A percentile compares a stretch with the other conserved stretches of the same genome.
Evolutionary conservation across 2,113 vertebrate genomes (phyloP).

Genomic region (cat (Felis catus)): DNA sequence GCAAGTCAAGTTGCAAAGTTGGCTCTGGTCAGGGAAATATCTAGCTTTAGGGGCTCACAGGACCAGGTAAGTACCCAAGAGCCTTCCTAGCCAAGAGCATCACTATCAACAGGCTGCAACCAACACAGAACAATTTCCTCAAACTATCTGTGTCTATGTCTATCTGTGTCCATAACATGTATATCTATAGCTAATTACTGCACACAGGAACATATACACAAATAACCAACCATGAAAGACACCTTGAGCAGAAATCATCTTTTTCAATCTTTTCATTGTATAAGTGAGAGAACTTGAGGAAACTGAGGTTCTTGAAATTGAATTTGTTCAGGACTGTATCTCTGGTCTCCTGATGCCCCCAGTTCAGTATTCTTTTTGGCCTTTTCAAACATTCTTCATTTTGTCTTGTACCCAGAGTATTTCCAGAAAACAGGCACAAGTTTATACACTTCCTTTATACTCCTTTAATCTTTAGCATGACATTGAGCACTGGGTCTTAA

Average conservation of each 20-base stretch:
- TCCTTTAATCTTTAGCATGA: neutral
- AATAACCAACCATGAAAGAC: neutral
- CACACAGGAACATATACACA: neutral
- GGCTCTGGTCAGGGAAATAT: neutral
- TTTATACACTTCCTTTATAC: neutral
- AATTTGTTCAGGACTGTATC: neutral
- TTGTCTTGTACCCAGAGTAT: neutral
- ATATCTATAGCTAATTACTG: neutral
- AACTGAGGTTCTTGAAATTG: neutral
- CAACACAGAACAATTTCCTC: neutral
- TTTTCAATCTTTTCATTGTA: neutral
- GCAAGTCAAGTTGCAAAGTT: neutral
- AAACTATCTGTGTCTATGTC: neutral
- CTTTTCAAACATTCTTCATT: neutral
- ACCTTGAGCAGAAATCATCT: neutral
- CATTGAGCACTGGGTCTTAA: neutral
- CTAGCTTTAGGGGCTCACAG: neutral
- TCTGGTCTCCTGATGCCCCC: neutral
- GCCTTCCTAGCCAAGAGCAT: neutral
- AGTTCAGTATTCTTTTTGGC: neutral
- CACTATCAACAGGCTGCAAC: neutral
- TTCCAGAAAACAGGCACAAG: neutral
- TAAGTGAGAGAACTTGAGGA: neutral
- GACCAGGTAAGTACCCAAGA: too few relatives aligned
- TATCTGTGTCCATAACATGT: neutral